Conservation (phyloP, 2,888 invertebrate species). For the Beris morrisii region DNA sequence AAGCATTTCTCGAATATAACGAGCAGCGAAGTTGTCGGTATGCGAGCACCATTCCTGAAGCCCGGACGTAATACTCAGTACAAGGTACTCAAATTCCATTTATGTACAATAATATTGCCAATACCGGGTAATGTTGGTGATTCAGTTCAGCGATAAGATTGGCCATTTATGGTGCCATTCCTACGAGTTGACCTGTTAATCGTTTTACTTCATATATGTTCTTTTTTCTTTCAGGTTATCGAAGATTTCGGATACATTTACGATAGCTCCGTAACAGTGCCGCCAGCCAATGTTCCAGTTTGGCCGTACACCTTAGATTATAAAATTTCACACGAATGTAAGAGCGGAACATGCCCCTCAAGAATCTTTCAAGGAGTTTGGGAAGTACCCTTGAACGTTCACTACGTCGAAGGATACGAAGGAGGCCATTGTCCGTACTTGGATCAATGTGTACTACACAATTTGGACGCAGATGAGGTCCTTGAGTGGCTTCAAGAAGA, state of each 20-base stretch:
- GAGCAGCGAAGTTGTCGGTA: conserved; percentile 78
- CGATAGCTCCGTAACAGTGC: conserved; percentile 88
- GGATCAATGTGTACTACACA: conserved; percentile 89
- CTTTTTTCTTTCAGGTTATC: conserved; percentile 65
- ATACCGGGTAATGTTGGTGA: not conserved
- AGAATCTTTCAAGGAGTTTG: conserved; percentile 91
- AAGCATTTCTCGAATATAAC: conserved; percentile 80
- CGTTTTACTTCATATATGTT: not conserved
- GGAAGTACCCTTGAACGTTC: conserved; percentile 89
- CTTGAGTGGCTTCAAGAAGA: conserved; percentile 89
- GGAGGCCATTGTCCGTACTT: conserved; percentile 91
- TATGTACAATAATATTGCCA: conserved; percentile 23
- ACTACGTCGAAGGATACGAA: conserved; percentile 84
- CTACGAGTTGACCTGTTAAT: not conserved
- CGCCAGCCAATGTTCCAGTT: conserved; percentile 75
- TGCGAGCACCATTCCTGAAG: conserved; percentile 86
- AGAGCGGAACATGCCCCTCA: conserved; percentile 87
- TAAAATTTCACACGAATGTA: conserved; percentile 90
- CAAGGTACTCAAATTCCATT: conserved; percentile 61
- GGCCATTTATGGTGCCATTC: not conserved
- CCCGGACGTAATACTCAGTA: conserved; percentile 92
- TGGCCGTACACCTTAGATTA: conserved; percentile 96
- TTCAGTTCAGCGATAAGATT: not conserved
- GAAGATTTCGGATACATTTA: conserved; percentile 92
- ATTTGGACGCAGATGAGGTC: conserved; percentile 76